Evolutionary conservation across 92 coral and sea anemone genomes (phyloP), one percentile per base, ranked within the genome.

Genomic region (Montipora capitata): DNA sequence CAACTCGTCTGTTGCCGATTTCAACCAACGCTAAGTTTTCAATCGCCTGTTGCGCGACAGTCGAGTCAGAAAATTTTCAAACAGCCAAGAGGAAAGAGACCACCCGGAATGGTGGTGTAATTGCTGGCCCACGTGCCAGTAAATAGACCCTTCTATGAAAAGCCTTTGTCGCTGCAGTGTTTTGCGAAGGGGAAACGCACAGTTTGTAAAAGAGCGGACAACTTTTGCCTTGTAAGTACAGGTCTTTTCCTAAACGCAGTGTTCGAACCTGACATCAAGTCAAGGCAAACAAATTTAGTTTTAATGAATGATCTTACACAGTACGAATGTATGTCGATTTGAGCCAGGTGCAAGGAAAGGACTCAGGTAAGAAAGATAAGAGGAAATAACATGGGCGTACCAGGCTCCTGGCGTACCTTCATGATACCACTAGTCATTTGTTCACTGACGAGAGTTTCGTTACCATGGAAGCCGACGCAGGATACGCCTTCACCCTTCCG

Each of bases 81-180:
- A 42, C 68, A 71, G 70, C 64, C 67, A 12, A 62, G 40, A 7
- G 39, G 18, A 6, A 54, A 35, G 0, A 38, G 89, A 76, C 89
- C 89, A 85, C 89, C 89, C 82, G 40, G 76, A 42, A 76, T 1
- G 35, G 35, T 27, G 35, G 89, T 14, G 42, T 39, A 56, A 63
- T 67, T 41, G 52, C 11, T 15, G 12, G 65, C 64, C 58, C 87
- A 83, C 87, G 87, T 66, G 82, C 81, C 89, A 10, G 10, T 67
- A 85, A 81, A 85, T 85, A 63, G 82, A 56, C 54, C 81, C 18
- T 75, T 63, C 75, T 72, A 85, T 72, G 67, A 49, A 72, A 85
- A 52, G 49, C 70, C 41, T 43, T 57, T 77, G 77, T 39, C 57
- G 54, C 10, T 8, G 6, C 35, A 27, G 35, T 27, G 43, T 52